Base-by-base conservation (phyloP, 2,888 invertebrate species). In the Taphrorychus bicolor region DNA sequence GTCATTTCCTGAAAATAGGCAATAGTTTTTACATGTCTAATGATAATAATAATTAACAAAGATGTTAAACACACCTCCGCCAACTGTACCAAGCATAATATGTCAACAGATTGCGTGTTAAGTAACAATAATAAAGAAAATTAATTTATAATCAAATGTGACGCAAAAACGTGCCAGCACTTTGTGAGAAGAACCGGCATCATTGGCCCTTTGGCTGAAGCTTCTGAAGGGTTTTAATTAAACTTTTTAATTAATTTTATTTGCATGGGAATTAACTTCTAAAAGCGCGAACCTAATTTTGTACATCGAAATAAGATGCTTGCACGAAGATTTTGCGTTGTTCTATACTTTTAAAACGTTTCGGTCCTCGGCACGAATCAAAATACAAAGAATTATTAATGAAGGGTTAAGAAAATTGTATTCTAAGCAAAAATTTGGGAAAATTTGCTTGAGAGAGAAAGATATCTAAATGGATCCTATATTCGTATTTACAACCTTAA, bases 231-330 rank as follows among this genome's bases (percentile, higher is more conserved):
- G 72, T 70, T 70, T 73, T 74, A 73, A 75, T 75, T 74, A 75
- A 75, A 75, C 73, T 75, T 74, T 74, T 74, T 75, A 75, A 75
- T 75, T 75, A 75, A 70, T 73, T 75, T 74, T 73, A 75, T 74
- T 75, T 74, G 73, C 74, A 74, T 75, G 62, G 71, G 72, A 73
- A 75, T 74, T 69, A 73, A 74, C 68, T 72, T 73, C 68, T 40
- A 56, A 60, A 57, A 61, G 65, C 56, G 57, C 53, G 60, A 59
- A 62, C 40, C 58, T 51, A 62, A 67, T 67, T n/a, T 67, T 62
- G 57, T 57, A 41, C 54, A 53, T 63, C 41, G 42, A 56, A 60
- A 59, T 60, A 52, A 59, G 59, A 59, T 59, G 66, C 45, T 54
- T 45, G 24, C 23, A 40, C 45, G 59, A 18, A 22, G 19, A 22